Evolutionary conservation across 2,888 invertebrate genomes (phyloP), one percentile per base, ranked within the genome.

Genomic region (Tipula unca): DNA sequence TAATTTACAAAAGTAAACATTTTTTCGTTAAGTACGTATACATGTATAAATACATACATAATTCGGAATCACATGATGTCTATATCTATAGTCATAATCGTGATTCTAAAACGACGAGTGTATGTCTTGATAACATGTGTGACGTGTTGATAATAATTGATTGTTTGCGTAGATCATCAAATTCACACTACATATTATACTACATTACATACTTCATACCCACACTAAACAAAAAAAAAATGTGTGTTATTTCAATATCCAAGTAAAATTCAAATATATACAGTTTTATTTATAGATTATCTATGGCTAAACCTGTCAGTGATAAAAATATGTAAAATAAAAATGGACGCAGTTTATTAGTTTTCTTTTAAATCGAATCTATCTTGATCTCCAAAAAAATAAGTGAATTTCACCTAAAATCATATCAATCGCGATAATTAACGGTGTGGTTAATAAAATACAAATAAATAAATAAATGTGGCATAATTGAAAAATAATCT

Each of bases 281-380:
- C 69, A 69, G 69, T 69, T 69, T 69, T 69, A 69, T 69, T 69
- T 69, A 69, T 69, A 69, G 69, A 69, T 69, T 69, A 69, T 69
- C 69, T 69, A 69, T 69, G 69, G 69, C 69, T 69, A 69, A 69
- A 69, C 69, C 25, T 69, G 69, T 69, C 69, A 69, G 69, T 69
- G 69, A 69, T 69, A 69, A 69, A 69, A 69, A 69, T 25, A 25
- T 25, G 69, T 69, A 25, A 69, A 69, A 48, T 69, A 25, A 69
- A 69, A 48, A 69, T 69, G 69, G 69, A 69, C 69, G 69, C 69
- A 69, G 20, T 48, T 39, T 48, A 48, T 69, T 69, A 69, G 69
- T 69, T 69, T 69, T 69, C 69, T 69, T 69, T 25, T 25, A 69
- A 25, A 25, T 25, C 1, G 69, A 20, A 69, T 69, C 69, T 20